A percentile compares a stretch with the other conserved stretches of the same genome.
Evolutionary conservation across 1,140 invertebrate genomes (phyloP).

Genomic region (Anoplophora glabripennis): DNA sequence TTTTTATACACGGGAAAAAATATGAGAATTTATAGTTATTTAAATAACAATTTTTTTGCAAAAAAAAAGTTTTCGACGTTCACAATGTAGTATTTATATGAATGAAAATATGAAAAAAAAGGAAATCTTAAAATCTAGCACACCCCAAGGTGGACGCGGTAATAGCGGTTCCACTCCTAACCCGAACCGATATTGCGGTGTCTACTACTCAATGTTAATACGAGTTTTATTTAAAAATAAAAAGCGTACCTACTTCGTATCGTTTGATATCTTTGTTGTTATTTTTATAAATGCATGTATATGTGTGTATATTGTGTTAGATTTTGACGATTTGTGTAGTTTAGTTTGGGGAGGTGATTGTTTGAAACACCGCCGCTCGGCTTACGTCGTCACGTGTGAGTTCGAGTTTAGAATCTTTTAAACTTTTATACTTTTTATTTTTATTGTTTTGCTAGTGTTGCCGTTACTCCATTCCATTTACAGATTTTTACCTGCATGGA

Average conservation of each 20-base stretch:
- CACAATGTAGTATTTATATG: too few species aligned
- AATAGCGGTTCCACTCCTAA: background rate
- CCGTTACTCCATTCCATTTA: too few species aligned
- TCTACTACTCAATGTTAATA: background rate
- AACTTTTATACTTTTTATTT: too few species aligned
- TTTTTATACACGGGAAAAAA: too few species aligned
- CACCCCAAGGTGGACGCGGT: background rate
- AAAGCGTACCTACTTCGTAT: background rate
- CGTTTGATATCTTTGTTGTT: background rate
- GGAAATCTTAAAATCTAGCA: slow-evolving; percentile 25
- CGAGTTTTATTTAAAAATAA: background rate
- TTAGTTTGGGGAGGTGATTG: background rate
- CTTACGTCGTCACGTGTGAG: too few species aligned
- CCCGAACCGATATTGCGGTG: background rate
- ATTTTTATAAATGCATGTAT: slow-evolving; percentile 12
- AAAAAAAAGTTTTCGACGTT: slow-evolving; percentile 11
- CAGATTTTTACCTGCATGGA: too few species aligned
- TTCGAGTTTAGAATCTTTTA: too few species aligned
- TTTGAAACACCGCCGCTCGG: too few species aligned
- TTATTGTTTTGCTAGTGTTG: too few species aligned
- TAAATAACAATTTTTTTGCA: slow-evolving; percentile 1
- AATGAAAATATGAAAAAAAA: slow-evolving; percentile 1
- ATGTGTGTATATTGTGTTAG: slow-evolving; percentile 32
- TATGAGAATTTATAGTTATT: background rate
- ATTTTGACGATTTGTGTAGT: slow-evolving; percentile 25